Evolutionary conservation across 2,113 vertebrate genomes (phyloP), one percentile per base, ranked within the genome.

Genomic region (Cebus imitator): DNA sequence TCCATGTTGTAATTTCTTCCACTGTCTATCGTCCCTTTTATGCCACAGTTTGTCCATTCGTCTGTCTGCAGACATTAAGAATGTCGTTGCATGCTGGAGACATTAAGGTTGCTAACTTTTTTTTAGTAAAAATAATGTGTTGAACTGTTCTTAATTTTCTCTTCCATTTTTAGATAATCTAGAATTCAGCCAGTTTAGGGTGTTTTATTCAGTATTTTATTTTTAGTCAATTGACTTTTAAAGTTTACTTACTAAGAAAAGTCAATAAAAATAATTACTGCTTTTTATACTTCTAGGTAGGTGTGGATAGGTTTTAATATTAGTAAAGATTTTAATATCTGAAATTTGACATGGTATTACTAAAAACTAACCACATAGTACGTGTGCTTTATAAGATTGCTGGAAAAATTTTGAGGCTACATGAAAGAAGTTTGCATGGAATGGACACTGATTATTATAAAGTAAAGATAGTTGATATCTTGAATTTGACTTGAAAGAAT

Each of bases 201-300:
- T 14, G 45, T 96, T 94, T 96, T 90, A 79, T 87, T 95, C 16
- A 80, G 30, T 90, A 45, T 78, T 78, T 78, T 78, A 11, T 35
- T 79, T 35, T 64, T 64, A 35, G 40, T 61, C 21, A 52, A 35
- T 78, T 64, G 27, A 78, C 57, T 43, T 43, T 25, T 79, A 55
- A 37, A 58, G 11, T 78, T 93, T 57, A 79, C 40, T 94, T 89
- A 9, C 12, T 93, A 73, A 85, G 93, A 85, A 94, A 96, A 97
- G 27, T 73, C 35, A 91, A 2, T 95, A 80, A 55, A 45, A 76
- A 40, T 75, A 14, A 72, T 72, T 82, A 76, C 25, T 82, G 50
- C n/a, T 87, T 78, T 89, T 72, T 86, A 78, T 35, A 37, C 6
- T 86, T 94, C 27, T 23, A 50, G 27, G 21, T 43, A 16, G 75